phyloP scores from a whole-genome alignment of 2,113 vertebrate genomes.

The Micromys minutus region DNA sequence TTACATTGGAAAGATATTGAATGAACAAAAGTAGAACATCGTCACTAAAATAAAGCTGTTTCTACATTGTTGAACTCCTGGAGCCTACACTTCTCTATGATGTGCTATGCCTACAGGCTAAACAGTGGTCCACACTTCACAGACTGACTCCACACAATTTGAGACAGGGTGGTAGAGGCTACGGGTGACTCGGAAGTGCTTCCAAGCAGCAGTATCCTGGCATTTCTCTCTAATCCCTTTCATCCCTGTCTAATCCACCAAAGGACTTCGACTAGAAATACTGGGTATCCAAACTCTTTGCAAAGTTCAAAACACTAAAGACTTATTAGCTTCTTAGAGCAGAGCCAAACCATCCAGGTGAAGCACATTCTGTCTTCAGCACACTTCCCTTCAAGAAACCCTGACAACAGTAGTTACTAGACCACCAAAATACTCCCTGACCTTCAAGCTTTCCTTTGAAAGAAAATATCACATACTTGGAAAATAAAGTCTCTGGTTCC shows the following conservation, averaged over 20 bases:
- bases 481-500: slow-evolving; percentile 54
- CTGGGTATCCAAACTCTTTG: background rate
- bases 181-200: background rate
- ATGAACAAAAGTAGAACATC: slow-evolving; percentile 26
- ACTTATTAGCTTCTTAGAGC: background rate
- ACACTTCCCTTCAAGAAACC: background rate
- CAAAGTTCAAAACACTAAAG: slow-evolving; percentile 31
- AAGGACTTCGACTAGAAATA: background rate
- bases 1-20: background rate
- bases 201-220: slow-evolving; percentile 32
- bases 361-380: background rate
- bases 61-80: background rate
- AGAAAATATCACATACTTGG: slow-evolving; percentile 38
- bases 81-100: background rate
- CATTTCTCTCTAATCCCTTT: slow-evolving; percentile 21
- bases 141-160: background rate
- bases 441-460: background rate
- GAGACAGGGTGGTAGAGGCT: background rate
- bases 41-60: background rate
- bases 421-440: slow-evolving; percentile 24
- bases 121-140: background rate
- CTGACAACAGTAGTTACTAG: background rate
- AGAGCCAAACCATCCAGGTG: background rate
- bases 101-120: background rate
- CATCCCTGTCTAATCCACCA: background rate